Conservation (phyloP, 2,888 invertebrate species). For the Blastobasis adustella region DNA sequence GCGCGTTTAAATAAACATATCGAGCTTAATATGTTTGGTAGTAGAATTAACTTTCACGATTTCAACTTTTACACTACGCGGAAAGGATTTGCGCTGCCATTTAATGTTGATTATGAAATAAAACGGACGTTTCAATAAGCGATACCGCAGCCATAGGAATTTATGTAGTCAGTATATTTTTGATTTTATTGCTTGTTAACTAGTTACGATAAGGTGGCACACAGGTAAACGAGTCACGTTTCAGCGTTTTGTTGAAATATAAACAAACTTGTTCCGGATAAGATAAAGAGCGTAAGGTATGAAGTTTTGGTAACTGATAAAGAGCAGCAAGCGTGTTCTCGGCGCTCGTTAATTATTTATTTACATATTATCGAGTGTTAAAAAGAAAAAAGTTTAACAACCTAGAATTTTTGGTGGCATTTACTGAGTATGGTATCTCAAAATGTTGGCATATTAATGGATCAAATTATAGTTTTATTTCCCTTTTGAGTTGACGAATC, state of each 20-base stretch:
- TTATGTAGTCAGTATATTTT: conserved; percentile 44
- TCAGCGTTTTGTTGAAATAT: conserved; percentile 67
- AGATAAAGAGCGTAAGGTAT: conserved; percentile 58
- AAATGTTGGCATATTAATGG: too few species aligned
- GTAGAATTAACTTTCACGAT: neutral
- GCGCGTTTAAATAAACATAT: conserved; percentile 19
- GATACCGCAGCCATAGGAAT: conserved; percentile 6
- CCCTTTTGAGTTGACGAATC: too few species aligned
- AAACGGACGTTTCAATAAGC: neutral
- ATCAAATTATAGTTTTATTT: too few species aligned
- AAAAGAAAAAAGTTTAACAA: too few species aligned
- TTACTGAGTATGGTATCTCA: too few species aligned
- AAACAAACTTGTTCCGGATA: conserved; percentile 73
- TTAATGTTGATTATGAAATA: conserved; percentile 1
- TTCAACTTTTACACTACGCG: neutral
- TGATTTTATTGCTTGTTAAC: conserved; percentile 63
- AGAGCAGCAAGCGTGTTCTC: conserved; percentile 7
- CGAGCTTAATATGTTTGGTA: conserved; percentile 4
- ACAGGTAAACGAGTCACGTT: conserved; percentile 66
- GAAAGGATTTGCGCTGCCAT: conserved; percentile 5
- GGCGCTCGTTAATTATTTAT: neutral
- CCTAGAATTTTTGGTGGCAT: too few species aligned
- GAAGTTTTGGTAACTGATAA: conserved; percentile 41
- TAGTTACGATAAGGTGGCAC: conserved; percentile 53
- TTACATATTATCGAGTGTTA: neutral